Evolutionary conservation across 2,113 vertebrate genomes (phyloP).

Genomic region (Scalopus aquaticus): DNA sequence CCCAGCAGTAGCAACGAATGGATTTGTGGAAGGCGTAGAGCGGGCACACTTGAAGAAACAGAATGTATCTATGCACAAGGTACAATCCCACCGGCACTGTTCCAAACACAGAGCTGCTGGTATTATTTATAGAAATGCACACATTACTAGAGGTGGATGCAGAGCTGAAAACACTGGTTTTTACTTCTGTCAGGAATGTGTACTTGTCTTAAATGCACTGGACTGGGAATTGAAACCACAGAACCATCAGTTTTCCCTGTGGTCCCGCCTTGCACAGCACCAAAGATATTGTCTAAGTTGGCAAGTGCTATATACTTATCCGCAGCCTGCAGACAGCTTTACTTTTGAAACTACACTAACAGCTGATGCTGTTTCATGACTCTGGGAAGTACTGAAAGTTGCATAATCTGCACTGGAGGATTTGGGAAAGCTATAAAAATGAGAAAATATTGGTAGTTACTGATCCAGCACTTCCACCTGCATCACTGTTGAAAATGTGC

Average conservation of each 20-base stretch:
- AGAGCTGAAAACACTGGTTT: constrained; percentile 92
- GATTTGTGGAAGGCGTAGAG: too few relatives aligned
- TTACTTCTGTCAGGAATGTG: constrained; percentile 91
- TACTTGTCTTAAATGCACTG: constrained; percentile 92
- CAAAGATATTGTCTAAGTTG: constrained; percentile 96
- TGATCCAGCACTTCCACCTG: constrained; percentile 95
- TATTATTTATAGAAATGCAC: constrained; percentile 90
- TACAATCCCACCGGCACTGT: too few relatives aligned
- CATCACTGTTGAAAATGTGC: constrained; percentile 98
- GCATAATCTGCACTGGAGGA: constrained; percentile 98
- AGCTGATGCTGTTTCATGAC: constrained; percentile 87
- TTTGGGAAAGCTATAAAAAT: constrained; percentile 99
- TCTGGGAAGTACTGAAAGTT: constrained; percentile 93
- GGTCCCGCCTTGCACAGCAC: constrained; percentile 91
- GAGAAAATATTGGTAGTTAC: constrained; percentile 96
- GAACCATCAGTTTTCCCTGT: constrained; percentile 84
- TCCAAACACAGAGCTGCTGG: constrained; percentile 81
- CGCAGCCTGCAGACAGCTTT: constrained; percentile 88
- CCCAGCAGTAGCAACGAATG: too few relatives aligned
- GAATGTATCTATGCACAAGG: too few relatives aligned
- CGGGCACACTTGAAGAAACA: too few relatives aligned
- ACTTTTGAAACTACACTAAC: constrained; percentile 90
- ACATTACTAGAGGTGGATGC: constrained; percentile 89
- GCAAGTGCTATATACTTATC: constrained; percentile 96
- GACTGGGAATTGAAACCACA: constrained; percentile 84